Evolutionary conservation across 2,797 vertebrate species (phyloP), one percentile per base, ranked within the genome.

Genomic region (Nyctibius grandis): DNA sequence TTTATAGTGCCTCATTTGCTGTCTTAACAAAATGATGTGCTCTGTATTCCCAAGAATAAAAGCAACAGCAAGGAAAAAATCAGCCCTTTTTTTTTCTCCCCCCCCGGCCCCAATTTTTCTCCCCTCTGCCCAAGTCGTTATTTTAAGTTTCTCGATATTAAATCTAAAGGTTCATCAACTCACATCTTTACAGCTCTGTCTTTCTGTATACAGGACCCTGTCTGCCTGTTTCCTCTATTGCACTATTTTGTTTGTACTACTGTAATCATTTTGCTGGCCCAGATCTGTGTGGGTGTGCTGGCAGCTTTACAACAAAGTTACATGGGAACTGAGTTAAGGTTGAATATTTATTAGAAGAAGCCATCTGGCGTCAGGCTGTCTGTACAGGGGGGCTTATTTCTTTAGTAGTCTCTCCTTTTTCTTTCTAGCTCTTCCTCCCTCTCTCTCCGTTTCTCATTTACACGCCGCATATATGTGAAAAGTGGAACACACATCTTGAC

Each of bases 271-370:
- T 98, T 98, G 98, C 99, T 99, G 98, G 98, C 98, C 99, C 98
- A 98, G 98, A 99, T 99, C 98, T 98, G 99, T 99, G 99, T 99
- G 99, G 99, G 99, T 99, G 99, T 99, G 99, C 99, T 99, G 99
- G 99, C 99, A 99, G 98, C 97, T 97, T 98, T 98, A 99, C 99
- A 99, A 98, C 98, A 99, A 99, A 99, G 99, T 99, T 99, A 99
- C 99, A 99, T 99, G 99, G 99, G 99, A 99, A 99, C 99, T 98
- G 99, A 99, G 99, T 99, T 99, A 99, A 99, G 99, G 99, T 99
- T 99, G 99, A 99, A 99, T 99, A 99, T 99, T 99, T 99, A 99
- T 99, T 99, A 99, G 99, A 99, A 99, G 98, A 99, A 99, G 99
- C 99, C 99, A 99, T 99, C 99, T 99, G 99, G 99, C 99, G 99